These are phyloP conservation scores for Automeris io DNA, from an alignment of 2,888 invertebrate genomes.

Conservation along the genomic window DNA sequence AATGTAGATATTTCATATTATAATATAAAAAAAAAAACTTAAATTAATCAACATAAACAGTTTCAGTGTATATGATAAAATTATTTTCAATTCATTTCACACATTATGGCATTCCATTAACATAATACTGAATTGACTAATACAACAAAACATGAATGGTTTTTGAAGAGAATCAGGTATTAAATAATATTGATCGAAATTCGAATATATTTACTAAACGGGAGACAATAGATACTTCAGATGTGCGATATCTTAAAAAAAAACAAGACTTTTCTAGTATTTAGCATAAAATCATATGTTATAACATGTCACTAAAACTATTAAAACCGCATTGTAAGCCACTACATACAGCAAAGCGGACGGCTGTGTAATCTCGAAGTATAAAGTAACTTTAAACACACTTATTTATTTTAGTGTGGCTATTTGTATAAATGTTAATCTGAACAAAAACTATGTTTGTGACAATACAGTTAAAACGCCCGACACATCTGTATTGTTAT, in stretches of 20 bases:
- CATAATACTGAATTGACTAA: slow-evolving; percentile 74
- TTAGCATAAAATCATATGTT: too few species aligned
- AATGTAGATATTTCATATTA: slow-evolving; percentile 38
- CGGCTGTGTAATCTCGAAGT: background rate
- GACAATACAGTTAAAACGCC: slow-evolving; percentile 4
- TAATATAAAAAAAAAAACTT: slow-evolving; percentile 42
- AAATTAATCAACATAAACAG: slow-evolving; percentile 51
- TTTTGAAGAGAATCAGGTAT: slow-evolving; percentile 7
- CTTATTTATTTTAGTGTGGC: background rate
- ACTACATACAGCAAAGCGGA: background rate
- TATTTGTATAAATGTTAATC: background rate
- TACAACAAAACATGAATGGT: slow-evolving; percentile 67
- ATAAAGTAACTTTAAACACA: background rate
- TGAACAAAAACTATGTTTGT: slow-evolving; percentile 1
- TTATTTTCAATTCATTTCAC: slow-evolving; percentile 61
- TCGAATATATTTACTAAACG: too few species aligned
- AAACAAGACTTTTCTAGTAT: too few species aligned
- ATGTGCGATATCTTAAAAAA: background rate
- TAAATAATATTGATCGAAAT: slow-evolving; percentile 10
- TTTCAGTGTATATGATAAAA: slow-evolving; percentile 47
- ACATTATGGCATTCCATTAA: slow-evolving; percentile 70
- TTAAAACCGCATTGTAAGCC: too few species aligned
- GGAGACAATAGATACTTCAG: too few species aligned
- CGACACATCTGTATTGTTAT: slow-evolving; percentile 13
- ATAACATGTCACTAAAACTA: too few species aligned